Conservation (phyloP, 1,140 invertebrate genomes). For the Portunus trituberculatus region DNA sequence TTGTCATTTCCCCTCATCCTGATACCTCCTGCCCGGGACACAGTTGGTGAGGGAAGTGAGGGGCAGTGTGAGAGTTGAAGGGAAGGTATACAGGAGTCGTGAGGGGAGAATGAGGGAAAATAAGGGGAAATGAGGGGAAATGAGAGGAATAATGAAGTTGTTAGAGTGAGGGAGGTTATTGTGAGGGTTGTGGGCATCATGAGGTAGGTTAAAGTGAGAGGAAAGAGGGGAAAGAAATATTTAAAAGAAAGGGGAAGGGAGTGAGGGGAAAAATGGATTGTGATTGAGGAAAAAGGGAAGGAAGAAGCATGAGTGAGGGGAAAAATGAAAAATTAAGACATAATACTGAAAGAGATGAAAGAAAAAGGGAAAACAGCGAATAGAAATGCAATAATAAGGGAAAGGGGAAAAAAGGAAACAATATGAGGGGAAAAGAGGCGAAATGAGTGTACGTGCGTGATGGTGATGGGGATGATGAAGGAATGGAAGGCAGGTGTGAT, state of each 20-base stretch:
- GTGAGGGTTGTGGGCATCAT: no score
- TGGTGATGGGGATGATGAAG: not conserved
- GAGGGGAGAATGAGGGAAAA: not conserved
- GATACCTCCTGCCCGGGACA: slow-evolving; percentile 16
- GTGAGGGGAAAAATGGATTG: not conserved
- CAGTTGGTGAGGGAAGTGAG: not conserved
- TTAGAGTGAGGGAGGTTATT: not conserved
- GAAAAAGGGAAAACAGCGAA: not conserved
- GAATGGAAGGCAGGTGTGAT: not conserved
- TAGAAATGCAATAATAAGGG: not conserved
- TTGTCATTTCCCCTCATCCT: slow-evolving; percentile 53
- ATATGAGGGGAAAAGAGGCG: not conserved
- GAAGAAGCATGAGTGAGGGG: not conserved
- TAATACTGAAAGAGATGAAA: not conserved
- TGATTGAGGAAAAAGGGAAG: not conserved
- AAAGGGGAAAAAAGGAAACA: not conserved
- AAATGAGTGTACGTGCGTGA: not conserved
- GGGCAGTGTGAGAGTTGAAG: not conserved
- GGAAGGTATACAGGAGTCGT: not conserved
- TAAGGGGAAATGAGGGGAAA: not conserved
- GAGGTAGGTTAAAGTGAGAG: not conserved
- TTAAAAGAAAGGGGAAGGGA: no score
- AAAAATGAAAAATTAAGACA: not conserved
- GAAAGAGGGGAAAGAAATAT: no score
- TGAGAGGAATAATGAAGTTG: not conserved